These are phyloP conservation scores for Spea multiplicata DNA, from an alignment of 2,113 vertebrate genomes.

Conservation along the genomic window DNA sequence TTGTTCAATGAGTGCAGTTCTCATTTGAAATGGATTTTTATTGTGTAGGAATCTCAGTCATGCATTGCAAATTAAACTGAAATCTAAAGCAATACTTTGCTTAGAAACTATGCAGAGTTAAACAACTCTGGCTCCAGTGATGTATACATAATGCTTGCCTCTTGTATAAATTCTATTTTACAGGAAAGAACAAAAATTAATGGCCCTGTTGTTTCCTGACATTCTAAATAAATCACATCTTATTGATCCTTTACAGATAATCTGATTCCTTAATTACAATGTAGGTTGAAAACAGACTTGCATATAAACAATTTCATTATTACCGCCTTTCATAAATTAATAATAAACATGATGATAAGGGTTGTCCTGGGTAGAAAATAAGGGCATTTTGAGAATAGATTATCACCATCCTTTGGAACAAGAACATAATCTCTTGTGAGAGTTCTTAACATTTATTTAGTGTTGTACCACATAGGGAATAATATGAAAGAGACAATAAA, in stretches of 20 bases:
- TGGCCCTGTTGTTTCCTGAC: constrained; percentile 33
- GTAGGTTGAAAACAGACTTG: constrained; percentile 31
- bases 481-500: constrained; percentile 1
- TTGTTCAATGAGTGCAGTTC: no score
- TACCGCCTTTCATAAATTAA: neutral
- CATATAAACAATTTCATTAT: constrained; percentile 22
- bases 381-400: constrained; percentile 10
- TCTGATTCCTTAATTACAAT: constrained; percentile 40
- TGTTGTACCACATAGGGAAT: neutral
- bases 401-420: neutral
- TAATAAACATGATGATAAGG: no score
- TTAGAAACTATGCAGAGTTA: constrained; percentile 53
- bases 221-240: constrained; percentile 43
- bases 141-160: neutral
- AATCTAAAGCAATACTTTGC: neutral
- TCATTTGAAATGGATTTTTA: no score
- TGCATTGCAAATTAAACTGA: constrained; percentile 53
- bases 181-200: constrained; percentile 43
- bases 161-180: constrained; percentile 19
- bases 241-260: constrained; percentile 44
- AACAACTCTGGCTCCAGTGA: constrained; percentile 17
- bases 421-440: constrained; percentile 11
- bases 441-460: constrained; percentile 20
- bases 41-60: constrained; percentile 25
- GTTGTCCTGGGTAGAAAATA: neutral